A percentile compares a stretch with the other conserved stretches of the same genome.
phyloP scores from a whole-genome alignment of 92 coral and sea anemone genomes.

The Diadumene lineata region DNA sequence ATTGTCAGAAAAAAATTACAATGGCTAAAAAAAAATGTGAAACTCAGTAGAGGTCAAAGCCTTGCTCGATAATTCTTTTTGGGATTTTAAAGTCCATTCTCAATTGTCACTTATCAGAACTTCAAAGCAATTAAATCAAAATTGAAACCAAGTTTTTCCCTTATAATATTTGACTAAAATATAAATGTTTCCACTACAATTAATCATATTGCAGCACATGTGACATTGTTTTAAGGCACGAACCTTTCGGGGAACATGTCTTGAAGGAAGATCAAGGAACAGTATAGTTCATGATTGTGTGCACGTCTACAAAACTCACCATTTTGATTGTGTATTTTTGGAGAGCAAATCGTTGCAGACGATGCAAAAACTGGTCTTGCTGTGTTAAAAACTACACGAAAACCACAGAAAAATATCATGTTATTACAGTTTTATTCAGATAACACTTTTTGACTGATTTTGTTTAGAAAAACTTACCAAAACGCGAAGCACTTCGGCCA shows the following conservation, averaged over 20 bases:
- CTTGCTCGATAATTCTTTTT: too few species aligned
- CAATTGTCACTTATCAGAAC: too few species aligned
- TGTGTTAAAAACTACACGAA: slow-evolving; percentile 24
- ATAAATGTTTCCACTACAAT: background rate
- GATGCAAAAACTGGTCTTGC: slow-evolving; percentile 61
- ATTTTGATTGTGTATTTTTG: slow-evolving; percentile 54
- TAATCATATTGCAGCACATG: background rate
- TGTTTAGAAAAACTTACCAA: slow-evolving; percentile 37
- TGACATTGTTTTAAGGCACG: background rate
- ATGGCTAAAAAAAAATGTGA: too few species aligned
- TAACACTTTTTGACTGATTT: background rate
- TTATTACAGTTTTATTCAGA: background rate
- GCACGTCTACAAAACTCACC: slow-evolving; percentile 54
- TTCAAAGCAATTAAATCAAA: background rate
- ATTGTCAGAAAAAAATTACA: too few species aligned
- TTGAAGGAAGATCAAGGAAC: too few species aligned
- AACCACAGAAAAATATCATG: background rate
- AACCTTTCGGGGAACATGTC: background rate
- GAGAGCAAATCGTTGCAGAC: slow-evolving; percentile 49
- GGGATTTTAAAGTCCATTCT: too few species aligned
- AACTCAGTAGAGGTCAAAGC: too few species aligned
- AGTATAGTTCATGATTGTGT: background rate
- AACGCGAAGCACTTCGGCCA: slow-evolving; percentile 44
- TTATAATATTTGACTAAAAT: background rate
- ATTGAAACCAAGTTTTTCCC: background rate